phyloP scores from a whole-genome alignment of 2,888 invertebrate species.

The Eumerus sabulonum region DNA sequence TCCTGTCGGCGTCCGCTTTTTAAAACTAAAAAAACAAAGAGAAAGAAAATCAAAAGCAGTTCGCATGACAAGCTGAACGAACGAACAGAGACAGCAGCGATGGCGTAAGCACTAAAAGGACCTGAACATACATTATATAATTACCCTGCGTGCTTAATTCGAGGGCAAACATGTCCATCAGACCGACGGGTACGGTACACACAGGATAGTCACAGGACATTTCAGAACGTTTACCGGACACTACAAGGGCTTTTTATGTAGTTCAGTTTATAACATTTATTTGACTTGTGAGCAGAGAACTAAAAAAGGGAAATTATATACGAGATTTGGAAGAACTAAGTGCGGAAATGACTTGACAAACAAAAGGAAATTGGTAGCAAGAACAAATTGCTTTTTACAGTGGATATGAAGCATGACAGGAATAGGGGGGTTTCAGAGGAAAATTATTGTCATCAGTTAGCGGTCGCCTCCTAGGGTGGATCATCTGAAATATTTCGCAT shows the following conservation, averaged over 20 bases:
- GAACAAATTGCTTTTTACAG: constrained; percentile 24
- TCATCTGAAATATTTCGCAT: no score
- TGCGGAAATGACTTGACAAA: constrained; percentile 40
- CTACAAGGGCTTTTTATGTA: constrained; percentile 11
- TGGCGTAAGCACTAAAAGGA: constrained; percentile 21
- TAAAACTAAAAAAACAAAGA: neutral
- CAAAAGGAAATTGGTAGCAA: constrained; percentile 34
- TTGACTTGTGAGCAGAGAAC: constrained; percentile 8
- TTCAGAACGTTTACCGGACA: no score
- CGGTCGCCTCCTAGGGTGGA: no score
- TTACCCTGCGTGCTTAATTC: constrained; percentile 60
- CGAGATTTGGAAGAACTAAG: constrained; percentile 24
- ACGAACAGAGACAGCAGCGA: constrained; percentile 1
- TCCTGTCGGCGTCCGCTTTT: constrained; percentile 44
- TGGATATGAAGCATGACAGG: neutral
- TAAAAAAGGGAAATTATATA: constrained; percentile 29
- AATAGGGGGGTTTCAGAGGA: no score
- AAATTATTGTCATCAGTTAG: no score
- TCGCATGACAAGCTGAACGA: constrained; percentile 45
- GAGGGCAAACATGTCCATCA: constrained; percentile 56
- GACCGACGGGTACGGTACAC: constrained; percentile 9
- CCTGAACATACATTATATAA: constrained; percentile 55
- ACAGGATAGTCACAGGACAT: constrained; percentile 12
- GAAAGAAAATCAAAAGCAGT: constrained; percentile 27
- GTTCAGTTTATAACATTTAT: constrained; percentile 16